A percentile compares a stretch with the other conserved stretches of the same genome.
phyloP scores from a whole-genome alignment of 2,888 invertebrate species.

The Hetaerina titia region DNA sequence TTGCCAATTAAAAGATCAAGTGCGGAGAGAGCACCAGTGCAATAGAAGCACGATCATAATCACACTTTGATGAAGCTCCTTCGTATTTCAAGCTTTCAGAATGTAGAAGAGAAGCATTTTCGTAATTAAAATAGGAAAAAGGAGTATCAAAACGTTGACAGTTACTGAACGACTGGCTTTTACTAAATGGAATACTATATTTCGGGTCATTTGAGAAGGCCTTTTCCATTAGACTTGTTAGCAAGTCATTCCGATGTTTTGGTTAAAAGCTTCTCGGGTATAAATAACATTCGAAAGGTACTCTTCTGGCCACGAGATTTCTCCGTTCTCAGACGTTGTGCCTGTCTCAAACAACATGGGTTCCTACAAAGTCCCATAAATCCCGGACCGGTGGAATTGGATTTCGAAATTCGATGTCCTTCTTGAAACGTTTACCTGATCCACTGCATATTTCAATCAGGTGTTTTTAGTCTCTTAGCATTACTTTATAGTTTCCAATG shows the following conservation, averaged over 20 bases:
- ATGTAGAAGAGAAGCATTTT: too few relatives aligned
- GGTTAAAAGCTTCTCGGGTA: not conserved
- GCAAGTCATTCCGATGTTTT: not conserved
- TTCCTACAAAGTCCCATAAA: not conserved
- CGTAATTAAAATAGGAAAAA: too few relatives aligned
- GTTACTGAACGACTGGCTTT: not conserved
- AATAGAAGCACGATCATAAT: too few relatives aligned
- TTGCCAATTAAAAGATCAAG: too few relatives aligned
- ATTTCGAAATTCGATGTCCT: conserved; percentile 1
- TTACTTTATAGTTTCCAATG: not conserved
- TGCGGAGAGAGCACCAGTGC: too few relatives aligned
- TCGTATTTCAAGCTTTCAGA: too few relatives aligned
- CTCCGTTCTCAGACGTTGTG: not conserved
- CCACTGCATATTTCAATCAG: not conserved
- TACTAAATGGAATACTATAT: not conserved
- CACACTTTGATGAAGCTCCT: too few relatives aligned
- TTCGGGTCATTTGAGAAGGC: not conserved
- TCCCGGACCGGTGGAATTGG: not conserved
- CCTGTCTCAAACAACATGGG: not conserved
- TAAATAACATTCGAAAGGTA: conserved; percentile 1
- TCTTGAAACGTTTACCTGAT: not conserved
- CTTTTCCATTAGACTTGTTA: not conserved
- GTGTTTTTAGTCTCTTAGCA: not conserved
- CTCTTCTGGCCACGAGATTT: not conserved
- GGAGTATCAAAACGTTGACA: too few relatives aligned